These are phyloP conservation scores for Alentia gelatinosa DNA, from an alignment of 2,888 invertebrate genomes.

Conservation along the genomic window DNA sequence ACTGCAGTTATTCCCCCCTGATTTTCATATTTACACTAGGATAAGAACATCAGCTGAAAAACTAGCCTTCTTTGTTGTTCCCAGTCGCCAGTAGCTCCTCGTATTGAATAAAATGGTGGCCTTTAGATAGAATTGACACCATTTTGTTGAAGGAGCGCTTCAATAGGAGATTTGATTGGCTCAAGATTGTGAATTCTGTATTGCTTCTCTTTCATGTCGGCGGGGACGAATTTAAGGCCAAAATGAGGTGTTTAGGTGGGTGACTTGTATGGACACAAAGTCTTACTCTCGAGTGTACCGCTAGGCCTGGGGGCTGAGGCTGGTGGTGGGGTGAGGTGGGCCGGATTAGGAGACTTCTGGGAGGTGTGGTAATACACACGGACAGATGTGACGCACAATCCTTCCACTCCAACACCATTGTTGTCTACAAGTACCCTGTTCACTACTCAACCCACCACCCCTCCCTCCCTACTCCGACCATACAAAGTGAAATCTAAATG, in stretches of 20 bases:
- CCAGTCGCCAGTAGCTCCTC: neutral
- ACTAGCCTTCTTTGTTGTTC: neutral
- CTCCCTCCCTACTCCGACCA: neutral
- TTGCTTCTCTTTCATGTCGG: neutral
- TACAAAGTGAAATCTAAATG: neutral
- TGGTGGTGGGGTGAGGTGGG: too few species aligned
- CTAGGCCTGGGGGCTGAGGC: neutral
- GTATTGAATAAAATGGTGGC: neutral
- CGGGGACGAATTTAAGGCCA: neutral
- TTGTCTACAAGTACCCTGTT: neutral
- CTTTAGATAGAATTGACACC: conserved; percentile 9
- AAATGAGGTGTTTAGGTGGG: conserved; percentile 10
- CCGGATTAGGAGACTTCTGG: neutral
- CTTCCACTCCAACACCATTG: neutral
- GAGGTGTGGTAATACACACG: neutral
- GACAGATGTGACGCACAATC: conserved; percentile 10
- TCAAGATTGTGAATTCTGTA: neutral
- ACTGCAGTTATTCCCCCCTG: neutral
- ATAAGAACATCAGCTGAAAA: neutral
- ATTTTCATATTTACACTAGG: neutral
- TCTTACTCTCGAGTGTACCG: neutral
- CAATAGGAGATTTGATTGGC: neutral
- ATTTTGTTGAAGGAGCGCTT: neutral
- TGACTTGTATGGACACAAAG: neutral
- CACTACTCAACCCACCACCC: neutral